Evolutionary conservation across 2,888 invertebrate genomes (phyloP), one percentile per base, ranked within the genome.

Genomic region (Apodemia mormo): DNA sequence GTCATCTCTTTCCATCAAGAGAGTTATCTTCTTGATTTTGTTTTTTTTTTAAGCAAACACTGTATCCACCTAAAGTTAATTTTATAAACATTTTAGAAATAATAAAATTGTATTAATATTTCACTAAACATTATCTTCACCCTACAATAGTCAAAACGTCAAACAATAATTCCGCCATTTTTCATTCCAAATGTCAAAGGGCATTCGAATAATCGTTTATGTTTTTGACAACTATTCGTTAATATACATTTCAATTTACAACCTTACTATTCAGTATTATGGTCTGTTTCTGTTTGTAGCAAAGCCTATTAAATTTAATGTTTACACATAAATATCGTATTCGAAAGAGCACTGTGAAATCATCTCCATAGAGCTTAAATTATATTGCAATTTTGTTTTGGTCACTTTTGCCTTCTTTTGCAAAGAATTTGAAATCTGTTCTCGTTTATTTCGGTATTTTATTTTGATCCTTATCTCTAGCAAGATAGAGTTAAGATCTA

Each of bases 131-230:
- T 49, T 45, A 69, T 68, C 64, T 56, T 56, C 71, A 69, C 70
- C 68, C 74, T 70, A 74, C 5, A 49, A 8, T 22, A 9, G 29
- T 61, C 22, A 22, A 22, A 33, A 45, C 52, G 37, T 37, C 56
- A 67, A 56, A 66, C 68, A 69, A 72, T 66, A 69, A 69, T 43
- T 43, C 58, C 29, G 56, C 67, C 66, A 56, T 66, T 71, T 68
- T 68, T 65, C 43, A 43, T 33, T 49, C 73, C 72, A 73, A 75
- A 79, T 79, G 81, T 81, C 80, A 79, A 77, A 81, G 79, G 79
- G 78, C 81, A 79, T 79, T 73, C 76, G 72, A 76, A 77, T 77
- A 77, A 76, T 72, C 72, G 78, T 77, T 77, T 76, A 71, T 76
- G 76, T 76, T 76, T 76, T 76, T 78, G 77, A 76, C 79, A 78